Conservation (phyloP, 2,797 vertebrate species). For the Hyperoplus lanceolatus region DNA sequence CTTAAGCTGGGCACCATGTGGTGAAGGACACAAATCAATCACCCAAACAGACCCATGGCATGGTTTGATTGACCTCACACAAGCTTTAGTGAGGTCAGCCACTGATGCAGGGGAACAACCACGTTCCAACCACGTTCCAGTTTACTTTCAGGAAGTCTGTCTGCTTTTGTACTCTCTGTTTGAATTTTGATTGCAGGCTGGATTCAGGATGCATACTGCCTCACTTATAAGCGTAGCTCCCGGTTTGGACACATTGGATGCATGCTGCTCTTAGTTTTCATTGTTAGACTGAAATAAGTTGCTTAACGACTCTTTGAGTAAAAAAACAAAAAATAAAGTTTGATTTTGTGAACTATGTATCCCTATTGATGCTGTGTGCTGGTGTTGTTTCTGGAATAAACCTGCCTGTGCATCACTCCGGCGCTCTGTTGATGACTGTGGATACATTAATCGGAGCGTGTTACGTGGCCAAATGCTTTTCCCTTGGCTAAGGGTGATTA, state of each 20-base stretch:
- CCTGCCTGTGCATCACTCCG: constrained; percentile 46
- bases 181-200: constrained; percentile 65
- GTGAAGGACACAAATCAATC: constrained; percentile 50
- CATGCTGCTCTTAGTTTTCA: constrained; percentile 39
- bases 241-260: neutral
- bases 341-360: constrained; percentile 24
- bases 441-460: constrained; percentile 64
- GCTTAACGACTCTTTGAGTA: constrained; percentile 46
- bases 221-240: no score
- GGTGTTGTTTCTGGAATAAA: constrained; percentile 36
- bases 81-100: neutral
- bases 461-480: constrained; percentile 68
- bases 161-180: constrained; percentile 44
- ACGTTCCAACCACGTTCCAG: no score
- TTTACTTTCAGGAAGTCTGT: constrained; percentile 38
- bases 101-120: neutral
- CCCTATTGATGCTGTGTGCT: constrained; percentile 34
- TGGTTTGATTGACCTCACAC: neutral
- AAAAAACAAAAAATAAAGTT: constrained; percentile 12
- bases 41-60: constrained; percentile 53
- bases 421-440: constrained; percentile 60
- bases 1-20: constrained; percentile 25
- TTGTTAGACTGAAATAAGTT: constrained; percentile 49
- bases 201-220: constrained; percentile 31
- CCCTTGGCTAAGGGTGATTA: constrained; percentile 75